Conservation (phyloP, 37 sponge, comb jelly and placozoan species). For the Oopsacas minuta region DNA sequence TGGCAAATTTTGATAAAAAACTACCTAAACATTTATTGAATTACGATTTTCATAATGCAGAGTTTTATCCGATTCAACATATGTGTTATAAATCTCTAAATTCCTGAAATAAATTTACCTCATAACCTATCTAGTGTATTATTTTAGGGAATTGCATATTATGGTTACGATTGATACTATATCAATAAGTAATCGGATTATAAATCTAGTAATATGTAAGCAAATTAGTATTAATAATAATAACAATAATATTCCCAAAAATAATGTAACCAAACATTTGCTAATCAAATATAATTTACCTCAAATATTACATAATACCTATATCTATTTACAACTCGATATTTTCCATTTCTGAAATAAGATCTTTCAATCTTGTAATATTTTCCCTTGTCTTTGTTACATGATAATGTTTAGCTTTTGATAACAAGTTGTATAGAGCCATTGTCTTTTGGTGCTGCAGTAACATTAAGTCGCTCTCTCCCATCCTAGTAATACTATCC, state of each 20-base stretch:
- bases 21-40: too few species aligned
- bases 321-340: not conserved
- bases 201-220: too few species aligned
- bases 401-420: not conserved
- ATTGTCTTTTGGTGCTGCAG: constrained; percentile 17
- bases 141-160: too few species aligned
- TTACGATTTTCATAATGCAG: too few species aligned
- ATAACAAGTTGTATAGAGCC: not conserved
- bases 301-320: not conserved
- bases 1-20: too few species aligned
- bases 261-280: not conserved
- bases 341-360: not conserved
- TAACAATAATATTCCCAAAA: not conserved
- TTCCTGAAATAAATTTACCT: too few species aligned
- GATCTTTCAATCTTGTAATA: not conserved
- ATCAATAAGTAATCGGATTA: too few species aligned
- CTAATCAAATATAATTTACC: not conserved
- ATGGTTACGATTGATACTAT: too few species aligned
- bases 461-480: not conserved
- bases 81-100: too few species aligned
- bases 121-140: too few species aligned
- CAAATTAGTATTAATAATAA: too few species aligned
- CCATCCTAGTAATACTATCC: not conserved
- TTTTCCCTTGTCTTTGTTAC: not conserved
- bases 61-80: too few species aligned